Evolutionary conservation across 2,888 invertebrate species (phyloP), one percentile per base, ranked within the genome.

Genomic region (Hipparchia semele): DNA sequence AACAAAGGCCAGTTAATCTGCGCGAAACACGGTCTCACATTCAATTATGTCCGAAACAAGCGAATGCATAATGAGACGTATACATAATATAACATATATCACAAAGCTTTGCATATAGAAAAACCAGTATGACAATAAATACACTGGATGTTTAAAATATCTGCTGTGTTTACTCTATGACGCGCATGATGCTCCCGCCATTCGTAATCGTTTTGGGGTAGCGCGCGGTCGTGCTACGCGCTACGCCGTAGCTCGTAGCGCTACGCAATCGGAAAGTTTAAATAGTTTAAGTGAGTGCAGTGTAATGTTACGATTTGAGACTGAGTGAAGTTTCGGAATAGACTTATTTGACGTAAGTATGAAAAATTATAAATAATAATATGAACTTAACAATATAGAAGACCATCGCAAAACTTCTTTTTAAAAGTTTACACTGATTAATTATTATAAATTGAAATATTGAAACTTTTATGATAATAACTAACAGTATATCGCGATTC

Each of bases 191-290:
- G 59, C 80, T 82, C 82, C 83, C 85, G 86, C 82, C 90, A 90
- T 84, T 90, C 85, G 84, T 80, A 83, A 80, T 81, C 82, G 80
- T 80, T 82, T 77, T 76, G 83, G 79, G 84, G 83, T 80, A 84
- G 87, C 83, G 88, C 81, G 85, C 87, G 89, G 90, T 84, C 79
- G 79, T 73, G 77, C 80, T 79, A 77, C 79, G 73, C 79, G 87
- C 86, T 89, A 87, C 87, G 84, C 77, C 84, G 88, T 85, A 86
- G 84, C 75, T 73, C 77, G 78, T 73, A 78, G 75, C 75, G 72
- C 80, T 84, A 81, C 86, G 83, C 82, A 86, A 66, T 68, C 59
- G 59, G 71, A 73, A 72, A 74, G 72, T 76, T 79, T 74, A 56
- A 67, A 73, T 72, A 69, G 66, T 73, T 75, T 61, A 51, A 74